Evolutionary conservation across 2,113 vertebrate species (phyloP).

Genomic region (Stegastes partitus): DNA sequence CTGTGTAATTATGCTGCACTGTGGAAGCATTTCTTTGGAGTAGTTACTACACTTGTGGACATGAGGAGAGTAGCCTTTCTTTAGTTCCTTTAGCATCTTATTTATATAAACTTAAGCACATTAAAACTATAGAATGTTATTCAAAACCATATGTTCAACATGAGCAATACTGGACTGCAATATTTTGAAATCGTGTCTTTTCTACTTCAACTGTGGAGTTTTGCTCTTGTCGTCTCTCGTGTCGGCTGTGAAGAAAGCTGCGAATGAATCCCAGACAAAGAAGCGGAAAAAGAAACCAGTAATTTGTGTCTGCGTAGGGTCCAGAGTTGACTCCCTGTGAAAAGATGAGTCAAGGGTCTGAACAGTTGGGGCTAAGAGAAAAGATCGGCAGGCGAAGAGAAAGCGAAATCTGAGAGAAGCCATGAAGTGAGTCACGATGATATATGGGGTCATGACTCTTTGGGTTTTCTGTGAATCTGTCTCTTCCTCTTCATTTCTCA

Average conservation of each 20-base stretch:
- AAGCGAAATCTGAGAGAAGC: conserved; percentile 38
- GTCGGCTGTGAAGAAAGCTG: conserved; percentile 5
- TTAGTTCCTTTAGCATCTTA: not conserved
- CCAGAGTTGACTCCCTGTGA: not conserved
- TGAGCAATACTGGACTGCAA: not conserved
- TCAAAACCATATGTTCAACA: not conserved
- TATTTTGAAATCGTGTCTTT: not conserved
- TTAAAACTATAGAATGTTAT: not conserved
- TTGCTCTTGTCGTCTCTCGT: not conserved
- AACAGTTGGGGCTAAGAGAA: conserved; percentile 28
- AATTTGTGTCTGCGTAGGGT: conserved; percentile 37
- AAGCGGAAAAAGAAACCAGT: not conserved
- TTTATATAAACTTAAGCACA: not conserved
- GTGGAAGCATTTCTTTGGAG: not conserved
- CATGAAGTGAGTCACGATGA: conserved; percentile 58
- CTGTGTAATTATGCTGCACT: not conserved
- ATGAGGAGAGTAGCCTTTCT: not conserved
- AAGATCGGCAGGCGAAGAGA: conserved; percentile 21
- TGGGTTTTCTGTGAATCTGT: conserved; percentile 53
- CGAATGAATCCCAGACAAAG: conserved; percentile 6
- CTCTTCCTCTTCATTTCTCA: conserved; percentile 68
- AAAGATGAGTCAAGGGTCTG: conserved; percentile 54
- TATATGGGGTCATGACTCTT: conserved; percentile 51
- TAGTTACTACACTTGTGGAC: not conserved
- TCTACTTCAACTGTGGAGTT: not conserved